These are phyloP conservation scores for Lagria hirta DNA, from an alignment of 2,888 invertebrate genomes.

Conservation along the genomic window DNA sequence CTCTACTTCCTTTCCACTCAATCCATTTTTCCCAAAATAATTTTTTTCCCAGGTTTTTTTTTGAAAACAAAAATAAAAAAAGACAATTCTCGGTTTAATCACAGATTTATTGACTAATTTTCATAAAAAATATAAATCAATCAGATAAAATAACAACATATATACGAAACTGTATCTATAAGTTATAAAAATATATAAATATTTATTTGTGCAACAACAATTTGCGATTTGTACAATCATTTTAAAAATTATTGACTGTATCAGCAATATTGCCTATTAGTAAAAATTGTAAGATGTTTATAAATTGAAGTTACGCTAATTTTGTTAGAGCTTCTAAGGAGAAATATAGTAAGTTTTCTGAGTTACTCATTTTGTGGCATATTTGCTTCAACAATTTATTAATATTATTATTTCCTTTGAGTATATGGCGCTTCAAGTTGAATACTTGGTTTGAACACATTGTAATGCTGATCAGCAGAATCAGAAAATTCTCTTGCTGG, in stretches of 20 bases:
- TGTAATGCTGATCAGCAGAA: conserved; percentile 27
- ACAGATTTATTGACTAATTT: conserved; percentile 29
- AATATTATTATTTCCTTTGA: conserved; percentile 16
- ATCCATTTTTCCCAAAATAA: no score
- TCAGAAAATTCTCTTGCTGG: conserved; percentile 25
- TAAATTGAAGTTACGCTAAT: no score
- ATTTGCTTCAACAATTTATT: neutral
- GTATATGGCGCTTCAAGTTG: conserved; percentile 41
- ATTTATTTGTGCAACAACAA: conserved; percentile 1
- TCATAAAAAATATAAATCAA: conserved; percentile 15
- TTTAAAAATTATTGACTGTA: no score
- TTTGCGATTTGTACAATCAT: no score
- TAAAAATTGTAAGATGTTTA: no score
- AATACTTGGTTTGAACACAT: conserved; percentile 39
- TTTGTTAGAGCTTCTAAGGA: no score
- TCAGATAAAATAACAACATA: conserved; percentile 3
- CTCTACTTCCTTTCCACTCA: no score
- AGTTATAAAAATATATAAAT: conserved; percentile 5
- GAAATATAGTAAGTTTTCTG: no score
- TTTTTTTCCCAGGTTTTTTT: no score
- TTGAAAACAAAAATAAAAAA: conserved; percentile 1
- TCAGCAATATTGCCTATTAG: no score
- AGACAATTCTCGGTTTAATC: conserved; percentile 19
- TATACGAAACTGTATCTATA: conserved; percentile 1
- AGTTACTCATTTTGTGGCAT: neutral